Conservation (phyloP, 2,113 vertebrate species). For the Hippopotamus amphibius region DNA sequence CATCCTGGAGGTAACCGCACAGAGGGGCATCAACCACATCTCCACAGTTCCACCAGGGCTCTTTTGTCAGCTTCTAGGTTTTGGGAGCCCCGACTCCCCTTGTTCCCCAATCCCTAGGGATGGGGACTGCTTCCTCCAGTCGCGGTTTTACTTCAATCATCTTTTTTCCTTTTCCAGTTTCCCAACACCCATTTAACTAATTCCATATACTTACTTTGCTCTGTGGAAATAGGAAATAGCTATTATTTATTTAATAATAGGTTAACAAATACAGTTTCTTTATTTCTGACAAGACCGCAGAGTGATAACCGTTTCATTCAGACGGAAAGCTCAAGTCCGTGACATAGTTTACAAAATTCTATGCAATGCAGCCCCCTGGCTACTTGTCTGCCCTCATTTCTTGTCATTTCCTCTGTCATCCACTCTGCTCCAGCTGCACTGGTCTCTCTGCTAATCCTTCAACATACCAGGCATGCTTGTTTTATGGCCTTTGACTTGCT, state of each 20-base stretch:
- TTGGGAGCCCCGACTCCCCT: background rate
- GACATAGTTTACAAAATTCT: background rate
- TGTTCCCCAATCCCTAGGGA: background rate
- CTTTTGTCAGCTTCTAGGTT: background rate
- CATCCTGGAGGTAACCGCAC: too few species aligned
- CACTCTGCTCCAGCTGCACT: background rate
- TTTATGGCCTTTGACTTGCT: background rate
- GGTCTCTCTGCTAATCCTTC: background rate
- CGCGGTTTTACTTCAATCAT: background rate
- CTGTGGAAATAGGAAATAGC: background rate
- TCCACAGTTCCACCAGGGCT: fast-evolving
- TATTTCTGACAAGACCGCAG: background rate
- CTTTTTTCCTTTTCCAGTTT: background rate
- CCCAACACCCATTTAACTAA: background rate
- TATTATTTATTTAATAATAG: background rate
- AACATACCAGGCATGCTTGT: background rate
- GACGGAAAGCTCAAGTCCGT: background rate
- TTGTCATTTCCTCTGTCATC: background rate
- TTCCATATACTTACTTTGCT: background rate
- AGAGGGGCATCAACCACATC: background rate
- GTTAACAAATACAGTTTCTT: background rate
- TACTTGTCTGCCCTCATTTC: background rate
- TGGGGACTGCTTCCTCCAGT: background rate
- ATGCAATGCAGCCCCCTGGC: background rate
- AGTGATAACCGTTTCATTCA: background rate